These are phyloP conservation scores for Columbina picui DNA, from an alignment of 2,113 vertebrate genomes.

Conservation along the genomic window DNA sequence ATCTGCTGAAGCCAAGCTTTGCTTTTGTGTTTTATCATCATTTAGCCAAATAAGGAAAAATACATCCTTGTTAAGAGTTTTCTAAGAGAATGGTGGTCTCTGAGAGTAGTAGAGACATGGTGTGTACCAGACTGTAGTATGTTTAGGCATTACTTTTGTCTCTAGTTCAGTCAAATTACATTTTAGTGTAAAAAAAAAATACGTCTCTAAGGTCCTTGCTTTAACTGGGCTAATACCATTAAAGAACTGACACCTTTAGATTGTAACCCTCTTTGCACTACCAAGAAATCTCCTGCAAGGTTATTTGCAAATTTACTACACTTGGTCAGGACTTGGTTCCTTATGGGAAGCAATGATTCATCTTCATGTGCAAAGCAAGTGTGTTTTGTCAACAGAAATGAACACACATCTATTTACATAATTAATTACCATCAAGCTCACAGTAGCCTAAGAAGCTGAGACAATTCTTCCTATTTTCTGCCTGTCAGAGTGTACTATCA, in stretches of 20 bases:
- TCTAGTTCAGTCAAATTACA: neutral
- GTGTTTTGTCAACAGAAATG: neutral
- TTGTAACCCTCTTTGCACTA: neutral
- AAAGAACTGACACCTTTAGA: neutral
- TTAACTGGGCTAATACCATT: neutral
- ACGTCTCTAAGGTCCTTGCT: neutral
- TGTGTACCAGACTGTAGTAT: neutral
- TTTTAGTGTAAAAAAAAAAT: neutral
- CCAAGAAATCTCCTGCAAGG: neutral
- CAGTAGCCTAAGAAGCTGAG: neutral
- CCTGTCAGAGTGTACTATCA: neutral
- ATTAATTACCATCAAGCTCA: conserved; percentile 18
- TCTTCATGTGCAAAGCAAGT: neutral
- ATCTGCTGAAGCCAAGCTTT: neutral
- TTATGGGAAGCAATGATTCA: neutral
- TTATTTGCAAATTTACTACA: neutral
- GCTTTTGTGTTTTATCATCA: neutral
- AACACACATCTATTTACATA: conserved; percentile 33
- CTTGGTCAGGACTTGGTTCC: neutral
- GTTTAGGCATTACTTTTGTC: neutral
- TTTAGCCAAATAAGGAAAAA: neutral
- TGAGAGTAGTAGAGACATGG: neutral
- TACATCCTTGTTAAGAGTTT: neutral
- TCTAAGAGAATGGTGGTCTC: neutral
- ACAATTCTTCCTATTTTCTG: conserved; percentile 49